A percentile compares a stretch with the other conserved stretches of the same genome.
These are phyloP conservation scores for Xanthostigma xanthostigma DNA, from an alignment of 2,888 invertebrate species.

Conservation along the genomic window DNA sequence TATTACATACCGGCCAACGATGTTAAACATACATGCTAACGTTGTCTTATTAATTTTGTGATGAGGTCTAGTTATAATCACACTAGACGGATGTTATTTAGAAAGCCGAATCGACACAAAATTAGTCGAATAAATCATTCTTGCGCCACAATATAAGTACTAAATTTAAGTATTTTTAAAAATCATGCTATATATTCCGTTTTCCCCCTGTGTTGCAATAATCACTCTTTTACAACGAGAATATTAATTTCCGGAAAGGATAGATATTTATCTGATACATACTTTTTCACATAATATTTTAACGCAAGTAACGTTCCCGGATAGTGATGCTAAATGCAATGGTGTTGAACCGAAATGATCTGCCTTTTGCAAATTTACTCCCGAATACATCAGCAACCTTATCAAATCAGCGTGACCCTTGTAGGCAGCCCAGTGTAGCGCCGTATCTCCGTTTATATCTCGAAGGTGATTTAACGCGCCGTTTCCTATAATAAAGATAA, in stretches of 20 bases:
- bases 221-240: no score
- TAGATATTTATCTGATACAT: conserved; percentile 7
- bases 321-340: conserved; percentile 75
- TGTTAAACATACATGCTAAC: no score
- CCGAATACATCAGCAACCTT: conserved; percentile 76
- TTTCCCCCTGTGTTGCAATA: no score
- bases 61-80: no score
- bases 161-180: no score
- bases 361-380: conserved; percentile 75
- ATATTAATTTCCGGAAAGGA: not conserved
- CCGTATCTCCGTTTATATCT: conserved; percentile 86
- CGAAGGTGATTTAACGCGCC: conserved; percentile 73
- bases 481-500: conserved; percentile 34
- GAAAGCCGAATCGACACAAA: no score
- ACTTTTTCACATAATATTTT: conserved; percentile 79
- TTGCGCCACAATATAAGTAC: no score
- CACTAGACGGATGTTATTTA: no score
- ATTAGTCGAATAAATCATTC: no score
- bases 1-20: no score
- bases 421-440: conserved; percentile 88
- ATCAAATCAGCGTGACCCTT: conserved; percentile 84
- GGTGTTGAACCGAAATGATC: conserved; percentile 90
- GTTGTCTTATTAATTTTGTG: no score
- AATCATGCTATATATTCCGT: no score
- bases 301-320: conserved; percentile 76